These are phyloP conservation scores for Sarcophilus harrisii DNA, from an alignment of 2,797 vertebrate species.

Conservation along the genomic window DNA sequence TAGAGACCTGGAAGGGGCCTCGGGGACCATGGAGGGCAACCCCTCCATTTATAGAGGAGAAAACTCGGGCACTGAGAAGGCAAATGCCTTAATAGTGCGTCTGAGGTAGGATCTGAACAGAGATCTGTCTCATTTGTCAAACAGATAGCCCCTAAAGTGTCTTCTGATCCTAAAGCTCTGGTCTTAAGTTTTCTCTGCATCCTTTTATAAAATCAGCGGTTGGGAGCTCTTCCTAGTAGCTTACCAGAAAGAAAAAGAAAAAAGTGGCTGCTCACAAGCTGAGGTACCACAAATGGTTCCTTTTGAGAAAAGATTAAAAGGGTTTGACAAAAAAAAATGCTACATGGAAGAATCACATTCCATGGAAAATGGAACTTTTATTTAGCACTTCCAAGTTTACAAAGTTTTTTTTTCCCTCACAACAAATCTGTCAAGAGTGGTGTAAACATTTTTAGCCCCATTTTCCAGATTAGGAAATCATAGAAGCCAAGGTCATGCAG, in stretches of 20 bases:
- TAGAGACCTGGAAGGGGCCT: background rate
- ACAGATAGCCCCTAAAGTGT: background rate
- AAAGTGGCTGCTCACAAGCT: background rate
- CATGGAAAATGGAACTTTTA: background rate
- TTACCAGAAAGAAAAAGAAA: background rate
- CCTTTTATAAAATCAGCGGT: background rate
- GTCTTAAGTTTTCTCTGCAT: background rate
- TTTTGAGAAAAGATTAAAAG: constrained; percentile 11
- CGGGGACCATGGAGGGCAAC: background rate
- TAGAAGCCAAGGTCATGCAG: background rate
- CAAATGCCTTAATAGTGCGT: background rate
- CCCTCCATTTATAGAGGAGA: background rate
- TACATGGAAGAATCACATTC: background rate
- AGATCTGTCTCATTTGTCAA: background rate
- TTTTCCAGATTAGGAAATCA: background rate
- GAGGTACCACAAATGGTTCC: background rate
- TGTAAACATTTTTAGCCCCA: background rate
- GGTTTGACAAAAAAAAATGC: background rate
- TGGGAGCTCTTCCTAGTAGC: background rate
- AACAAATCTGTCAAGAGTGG: too few species aligned
- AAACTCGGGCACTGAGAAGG: background rate
- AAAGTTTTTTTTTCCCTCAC: too few species aligned
- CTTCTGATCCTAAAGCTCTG: background rate
- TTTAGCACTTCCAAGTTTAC: background rate
- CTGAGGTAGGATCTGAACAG: background rate